Evolutionary conservation across 2,888 invertebrate species (phyloP).

Genomic region (Protonemura montana): DNA sequence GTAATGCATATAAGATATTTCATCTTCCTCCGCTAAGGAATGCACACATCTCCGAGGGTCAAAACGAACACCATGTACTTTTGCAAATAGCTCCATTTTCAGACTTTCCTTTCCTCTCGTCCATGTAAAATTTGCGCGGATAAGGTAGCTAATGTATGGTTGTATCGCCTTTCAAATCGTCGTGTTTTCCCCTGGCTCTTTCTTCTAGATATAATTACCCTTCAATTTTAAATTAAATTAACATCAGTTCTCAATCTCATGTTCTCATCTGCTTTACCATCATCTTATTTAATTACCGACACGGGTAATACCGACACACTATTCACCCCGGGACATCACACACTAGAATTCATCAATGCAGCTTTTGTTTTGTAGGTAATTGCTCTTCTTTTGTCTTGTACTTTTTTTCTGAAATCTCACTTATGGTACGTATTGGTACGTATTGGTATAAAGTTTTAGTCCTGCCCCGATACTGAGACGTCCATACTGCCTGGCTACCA

Average conservation of each 20-base stretch:
- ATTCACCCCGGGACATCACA: background rate
- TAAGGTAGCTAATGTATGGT: background rate
- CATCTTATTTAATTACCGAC: background rate
- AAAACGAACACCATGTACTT: background rate
- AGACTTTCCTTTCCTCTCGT: background rate
- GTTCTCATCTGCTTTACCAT: background rate
- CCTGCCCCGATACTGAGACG: no score
- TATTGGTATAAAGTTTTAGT: no score
- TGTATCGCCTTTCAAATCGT: background rate
- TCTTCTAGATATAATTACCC: background rate
- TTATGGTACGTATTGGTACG: no score
- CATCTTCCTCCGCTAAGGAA: background rate
- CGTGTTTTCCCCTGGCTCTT: background rate
- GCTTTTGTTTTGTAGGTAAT: no score
- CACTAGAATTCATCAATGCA: no score
- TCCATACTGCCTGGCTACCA: no score
- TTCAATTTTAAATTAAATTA: background rate
- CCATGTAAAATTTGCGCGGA: background rate
- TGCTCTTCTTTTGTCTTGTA: no score
- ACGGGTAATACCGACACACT: background rate
- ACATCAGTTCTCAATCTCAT: background rate
- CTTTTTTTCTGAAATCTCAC: no score
- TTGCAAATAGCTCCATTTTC: background rate
- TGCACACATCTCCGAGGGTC: background rate
- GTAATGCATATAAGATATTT: background rate